Conservation (phyloP, 2,113 vertebrate genomes). For the Cettia cetti region DNA sequence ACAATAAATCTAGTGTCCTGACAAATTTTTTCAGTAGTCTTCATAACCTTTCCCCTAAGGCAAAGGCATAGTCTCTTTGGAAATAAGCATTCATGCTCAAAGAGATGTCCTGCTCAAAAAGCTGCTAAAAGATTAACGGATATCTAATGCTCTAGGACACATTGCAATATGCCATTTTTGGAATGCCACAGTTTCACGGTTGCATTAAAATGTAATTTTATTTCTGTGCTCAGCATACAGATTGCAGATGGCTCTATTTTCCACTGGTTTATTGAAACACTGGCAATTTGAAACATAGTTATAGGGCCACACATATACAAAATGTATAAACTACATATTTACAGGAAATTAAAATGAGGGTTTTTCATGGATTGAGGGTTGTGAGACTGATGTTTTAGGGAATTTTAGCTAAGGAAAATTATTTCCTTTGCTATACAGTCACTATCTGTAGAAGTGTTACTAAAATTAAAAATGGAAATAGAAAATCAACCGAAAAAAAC, state of each 20-base stretch:
- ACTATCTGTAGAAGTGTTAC: neutral
- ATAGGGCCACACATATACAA: neutral
- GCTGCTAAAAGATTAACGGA: conserved; percentile 61
- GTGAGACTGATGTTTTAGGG: neutral
- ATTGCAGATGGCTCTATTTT: conserved; percentile 11
- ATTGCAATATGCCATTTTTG: conserved; percentile 55
- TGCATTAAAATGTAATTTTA: conserved; percentile 35
- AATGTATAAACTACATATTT: neutral
- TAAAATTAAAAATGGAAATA: neutral
- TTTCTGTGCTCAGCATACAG: conserved; percentile 10
- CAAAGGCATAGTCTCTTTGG: conserved; percentile 32
- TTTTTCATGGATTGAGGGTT: neutral
- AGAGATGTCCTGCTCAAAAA: conserved; percentile 50
- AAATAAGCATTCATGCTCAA: conserved; percentile 27
- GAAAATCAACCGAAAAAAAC: fast-evolving
- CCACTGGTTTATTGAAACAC: neutral
- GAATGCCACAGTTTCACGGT: conserved; percentile 57
- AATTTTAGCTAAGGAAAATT: neutral
- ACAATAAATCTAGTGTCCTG: conserved; percentile 65
- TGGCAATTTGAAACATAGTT: neutral
- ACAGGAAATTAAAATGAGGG: neutral
- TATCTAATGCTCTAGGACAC: conserved; percentile 41
- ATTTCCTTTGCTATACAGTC: neutral
- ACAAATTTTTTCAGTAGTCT: conserved; percentile 62
- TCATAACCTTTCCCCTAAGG: conserved; percentile 37